Percentiles rank a stretch among this genome's conserved stretches.
phyloP scores from a whole-genome alignment of 2,888 invertebrate genomes.

The Syrphus vitripennis region DNA sequence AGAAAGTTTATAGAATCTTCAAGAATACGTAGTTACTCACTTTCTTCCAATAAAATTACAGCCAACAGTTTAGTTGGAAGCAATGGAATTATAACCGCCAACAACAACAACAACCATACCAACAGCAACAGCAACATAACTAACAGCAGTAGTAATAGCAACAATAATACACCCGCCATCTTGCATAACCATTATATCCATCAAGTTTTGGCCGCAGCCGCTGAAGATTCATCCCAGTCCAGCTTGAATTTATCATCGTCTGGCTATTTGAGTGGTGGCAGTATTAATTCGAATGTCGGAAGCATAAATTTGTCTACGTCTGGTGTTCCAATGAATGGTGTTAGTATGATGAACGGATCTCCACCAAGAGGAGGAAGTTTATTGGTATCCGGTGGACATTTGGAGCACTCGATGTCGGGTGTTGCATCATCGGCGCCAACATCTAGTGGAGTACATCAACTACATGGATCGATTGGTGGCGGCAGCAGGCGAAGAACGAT shows the following conservation, averaged over 20 bases:
- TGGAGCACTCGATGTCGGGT: conserved; percentile 56
- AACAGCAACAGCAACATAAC: conserved; percentile 63
- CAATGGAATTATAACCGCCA: conserved; percentile 57
- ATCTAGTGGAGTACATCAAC: conserved; percentile 60
- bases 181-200: conserved; percentile 62
- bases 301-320: conserved; percentile 60
- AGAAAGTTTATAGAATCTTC: conserved; percentile 78
- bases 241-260: conserved; percentile 75
- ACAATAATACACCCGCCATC: conserved; percentile 71
- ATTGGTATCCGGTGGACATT: conserved; percentile 61
- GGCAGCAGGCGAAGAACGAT: conserved; percentile 78
- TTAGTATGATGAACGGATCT: conserved; percentile 63
- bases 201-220: conserved; percentile 66
- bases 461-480: conserved; percentile 68
- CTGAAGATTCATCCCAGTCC: conserved; percentile 75
- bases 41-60: conserved; percentile 81
- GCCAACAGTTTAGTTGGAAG: conserved; percentile 72
- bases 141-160: conserved; percentile 31
- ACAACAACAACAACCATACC: conserved; percentile 24
- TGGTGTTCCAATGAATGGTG: conserved; percentile 45
- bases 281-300: conserved; percentile 73
- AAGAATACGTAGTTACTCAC: conserved; percentile 79
- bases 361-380: conserved; percentile 69
- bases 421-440: conserved; percentile 67
- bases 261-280: conserved; percentile 75